A percentile compares a stretch with the other conserved stretches of the same genome.
Evolutionary conservation across 2,113 vertebrate species (phyloP).

Genomic region (Neopipo cinnamomea): DNA sequence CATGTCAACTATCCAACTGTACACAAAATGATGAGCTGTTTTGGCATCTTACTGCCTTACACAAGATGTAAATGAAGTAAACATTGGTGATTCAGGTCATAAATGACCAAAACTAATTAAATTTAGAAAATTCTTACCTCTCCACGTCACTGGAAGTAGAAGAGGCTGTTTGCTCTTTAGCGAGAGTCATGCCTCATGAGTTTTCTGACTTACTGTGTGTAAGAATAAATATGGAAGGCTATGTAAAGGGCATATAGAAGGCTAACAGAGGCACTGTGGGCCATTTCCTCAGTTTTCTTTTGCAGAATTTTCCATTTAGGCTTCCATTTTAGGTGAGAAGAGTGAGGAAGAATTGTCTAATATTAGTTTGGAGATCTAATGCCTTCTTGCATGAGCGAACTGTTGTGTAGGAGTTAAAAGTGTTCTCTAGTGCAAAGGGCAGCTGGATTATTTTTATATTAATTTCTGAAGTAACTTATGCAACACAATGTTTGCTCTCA

Average conservation of each 20-base stretch:
- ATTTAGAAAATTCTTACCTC: background rate
- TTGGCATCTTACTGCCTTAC: background rate
- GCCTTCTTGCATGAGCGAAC: background rate
- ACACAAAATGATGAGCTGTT: background rate
- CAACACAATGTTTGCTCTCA: background rate
- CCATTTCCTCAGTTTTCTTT: background rate
- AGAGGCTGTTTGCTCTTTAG: background rate
- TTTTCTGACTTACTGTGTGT: background rate
- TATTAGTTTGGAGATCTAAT: background rate
- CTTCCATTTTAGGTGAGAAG: background rate
- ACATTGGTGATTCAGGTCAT: background rate
- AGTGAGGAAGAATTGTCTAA: background rate
- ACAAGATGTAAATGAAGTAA: background rate
- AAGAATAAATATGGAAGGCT: background rate
- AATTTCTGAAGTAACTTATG: slow-evolving; percentile 5
- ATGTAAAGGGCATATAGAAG: background rate
- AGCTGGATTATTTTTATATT: slow-evolving; percentile 22
- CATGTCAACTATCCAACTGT: background rate
- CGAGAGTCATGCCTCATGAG: background rate
- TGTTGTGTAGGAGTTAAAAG: background rate
- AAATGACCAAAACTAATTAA: background rate
- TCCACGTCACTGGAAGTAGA: background rate
- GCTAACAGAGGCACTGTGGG: background rate
- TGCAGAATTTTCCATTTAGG: background rate
- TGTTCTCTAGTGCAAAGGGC: background rate